Percentiles rank a stretch among this genome's conserved stretches.
phyloP scores from a whole-genome alignment of 2,113 vertebrate genomes.

The Ammodytes dubius region DNA sequence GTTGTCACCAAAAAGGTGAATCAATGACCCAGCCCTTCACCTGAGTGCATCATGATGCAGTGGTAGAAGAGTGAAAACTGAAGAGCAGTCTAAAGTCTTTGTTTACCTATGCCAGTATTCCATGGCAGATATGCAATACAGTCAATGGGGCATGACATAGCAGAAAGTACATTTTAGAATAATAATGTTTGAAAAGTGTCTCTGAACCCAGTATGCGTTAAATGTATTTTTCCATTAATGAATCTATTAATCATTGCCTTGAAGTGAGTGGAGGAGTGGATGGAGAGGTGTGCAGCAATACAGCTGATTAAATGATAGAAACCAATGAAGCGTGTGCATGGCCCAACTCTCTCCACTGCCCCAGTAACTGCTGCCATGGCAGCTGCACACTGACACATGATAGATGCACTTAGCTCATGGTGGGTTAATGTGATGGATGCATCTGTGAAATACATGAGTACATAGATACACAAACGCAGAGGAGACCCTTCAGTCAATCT shows the following conservation, averaged over 20 bases:
- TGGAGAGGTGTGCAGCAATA: constrained; percentile 46
- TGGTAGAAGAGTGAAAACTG: not conserved
- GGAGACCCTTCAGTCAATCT: constrained; percentile 20
- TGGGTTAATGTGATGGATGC: constrained; percentile 44
- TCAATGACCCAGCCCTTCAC: not conserved
- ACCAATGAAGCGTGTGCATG: constrained; percentile 32
- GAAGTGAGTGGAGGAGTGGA: constrained; percentile 36
- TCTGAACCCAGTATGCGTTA: not conserved
- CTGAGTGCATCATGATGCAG: not conserved
- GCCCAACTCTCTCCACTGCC: constrained; percentile 23
- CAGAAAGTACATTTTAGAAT: constrained; percentile 16
- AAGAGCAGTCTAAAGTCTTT: not conserved
- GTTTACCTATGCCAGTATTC: not conserved
- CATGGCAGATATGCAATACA: not conserved
- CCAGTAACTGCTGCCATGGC: constrained; percentile 48
- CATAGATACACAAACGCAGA: constrained; percentile 27
- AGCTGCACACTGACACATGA: constrained; percentile 52
- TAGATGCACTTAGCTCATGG: constrained; percentile 52
- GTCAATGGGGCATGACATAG: constrained; percentile 27
- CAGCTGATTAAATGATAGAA: constrained; percentile 63
- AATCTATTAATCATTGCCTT: constrained; percentile 44
- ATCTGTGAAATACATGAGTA: constrained; percentile 23
- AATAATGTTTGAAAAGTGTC: constrained; percentile 20
- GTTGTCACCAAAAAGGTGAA: not conserved
- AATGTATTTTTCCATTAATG: constrained; percentile 39